phyloP scores from a whole-genome alignment of 1,140 invertebrate species.

The Nilaparvata lugens region DNA sequence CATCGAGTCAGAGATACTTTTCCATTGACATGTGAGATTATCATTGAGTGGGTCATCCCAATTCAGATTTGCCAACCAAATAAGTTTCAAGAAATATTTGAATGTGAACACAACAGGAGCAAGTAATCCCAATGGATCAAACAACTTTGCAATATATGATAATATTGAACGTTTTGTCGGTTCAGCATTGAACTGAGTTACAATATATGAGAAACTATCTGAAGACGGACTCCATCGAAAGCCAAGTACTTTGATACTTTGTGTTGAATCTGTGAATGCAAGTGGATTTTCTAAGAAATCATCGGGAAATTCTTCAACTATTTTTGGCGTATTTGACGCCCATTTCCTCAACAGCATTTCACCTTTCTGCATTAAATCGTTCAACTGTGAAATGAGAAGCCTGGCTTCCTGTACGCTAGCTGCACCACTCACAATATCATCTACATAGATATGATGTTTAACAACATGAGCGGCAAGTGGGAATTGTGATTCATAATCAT shows the following conservation, averaged over 20 bases:
- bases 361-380: conserved; percentile 15
- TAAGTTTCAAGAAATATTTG: background rate
- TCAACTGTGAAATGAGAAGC: conserved; percentile 23
- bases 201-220: too few species aligned
- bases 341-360: conserved; percentile 27
- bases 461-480: conserved; percentile 26
- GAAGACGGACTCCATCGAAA: conserved; percentile 20
- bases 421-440: conserved; percentile 30
- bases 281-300: background rate
- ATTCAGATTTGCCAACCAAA: conserved; percentile 12
- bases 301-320: background rate
- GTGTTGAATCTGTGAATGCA: background rate
- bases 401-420: conserved; percentile 22
- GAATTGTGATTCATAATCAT: conserved; percentile 25
- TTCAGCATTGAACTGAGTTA: too few species aligned
- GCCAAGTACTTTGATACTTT: conserved; percentile 21
- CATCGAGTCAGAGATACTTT: too few species aligned
- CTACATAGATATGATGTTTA: conserved; percentile 31
- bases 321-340: conserved; percentile 10
- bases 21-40: too few species aligned
- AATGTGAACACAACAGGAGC: conserved; percentile 1
- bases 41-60: too few species aligned
- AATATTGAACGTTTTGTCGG: conserved; percentile 24
- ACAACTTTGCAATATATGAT: conserved; percentile 23
- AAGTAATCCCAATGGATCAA: conserved; percentile 30